These are phyloP conservation scores for Mus minutoides DNA, from an alignment of 2,797 vertebrate species.

Conservation along the genomic window DNA sequence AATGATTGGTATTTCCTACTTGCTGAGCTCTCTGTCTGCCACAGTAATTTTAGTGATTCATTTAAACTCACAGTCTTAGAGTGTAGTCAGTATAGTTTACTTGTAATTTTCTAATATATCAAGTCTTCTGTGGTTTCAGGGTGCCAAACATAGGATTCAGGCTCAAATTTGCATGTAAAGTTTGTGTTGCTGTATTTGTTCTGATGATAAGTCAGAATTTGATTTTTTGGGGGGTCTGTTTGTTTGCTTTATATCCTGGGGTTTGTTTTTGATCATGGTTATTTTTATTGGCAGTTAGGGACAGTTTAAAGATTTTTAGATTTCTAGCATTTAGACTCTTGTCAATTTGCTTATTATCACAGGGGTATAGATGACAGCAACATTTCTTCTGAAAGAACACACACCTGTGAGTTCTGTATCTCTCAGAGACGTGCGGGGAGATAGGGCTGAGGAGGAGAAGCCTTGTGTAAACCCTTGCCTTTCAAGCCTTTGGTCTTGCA, in stretches of 20 bases:
- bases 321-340: background rate
- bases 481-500: background rate
- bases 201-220: background rate
- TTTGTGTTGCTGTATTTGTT: background rate
- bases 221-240: too few relatives aligned
- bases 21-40: background rate
- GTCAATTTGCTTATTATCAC: background rate
- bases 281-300: background rate
- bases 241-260: too few relatives aligned
- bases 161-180: background rate
- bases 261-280: background rate
- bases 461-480: background rate
- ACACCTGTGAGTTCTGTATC: background rate
- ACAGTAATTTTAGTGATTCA: background rate
- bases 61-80: background rate
- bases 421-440: background rate
- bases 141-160: background rate
- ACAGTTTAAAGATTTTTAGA: background rate
- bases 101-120: background rate
- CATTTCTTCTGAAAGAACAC: background rate
- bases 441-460: too few relatives aligned
- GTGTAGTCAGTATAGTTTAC: background rate
- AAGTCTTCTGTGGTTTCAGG: background rate
- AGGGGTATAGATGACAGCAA: background rate
- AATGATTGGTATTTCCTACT: background rate